Evolutionary conservation across 2,888 invertebrate species (phyloP), one percentile per base, ranked within the genome.

Genomic region (Perizoma affinitatum): DNA sequence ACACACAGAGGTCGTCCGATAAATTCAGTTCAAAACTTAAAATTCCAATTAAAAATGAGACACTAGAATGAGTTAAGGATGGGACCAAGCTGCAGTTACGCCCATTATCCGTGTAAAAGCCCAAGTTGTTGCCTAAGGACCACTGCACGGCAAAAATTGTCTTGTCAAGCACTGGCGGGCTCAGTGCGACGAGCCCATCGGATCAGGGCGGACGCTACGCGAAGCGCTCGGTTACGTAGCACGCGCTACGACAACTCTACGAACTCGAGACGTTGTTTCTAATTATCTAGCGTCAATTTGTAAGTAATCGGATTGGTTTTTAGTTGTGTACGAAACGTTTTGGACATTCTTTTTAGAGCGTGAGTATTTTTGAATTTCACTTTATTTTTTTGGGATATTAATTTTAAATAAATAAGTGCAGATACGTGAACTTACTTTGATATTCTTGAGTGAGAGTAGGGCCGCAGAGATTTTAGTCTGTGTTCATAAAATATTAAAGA

Each of bases 121-220:
- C 81, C 84, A 84, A 87, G 86, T 88, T 87, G 87, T 87, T 88
- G 83, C 87, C 84, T 85, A 79, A 85, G 86, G 83, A 84, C 82
- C 80, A 83, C 85, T 83, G 78, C 82, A 82, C 83, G 75, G 82
- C 82, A 86, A 90, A 90, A 88, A 90, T 90, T 89, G 90, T 89
- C 89, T 90, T 86, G 89, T 88, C 86, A 87, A 85, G 87, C 83
- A 84, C 75, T 70, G 68, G 70, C 69, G 72, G 73, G 83, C 80
- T 87, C 91, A 91, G 91, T 91, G 79, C 83, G 79, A 82, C 82
- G 82, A 83, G 84, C 82, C 83, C 80, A 84, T 83, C 86, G 82
- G 80, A 58, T 71, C 82, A 62, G 83, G 76, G 79, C 85, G 87
- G 88, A 85, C 91, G 90, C 78, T 79, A 82, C 84, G 80, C 78